A percentile compares a stretch with the other conserved stretches of the same genome.
Conservation (phyloP, 2,797 vertebrate species). For the Avahi laniger region DNA sequence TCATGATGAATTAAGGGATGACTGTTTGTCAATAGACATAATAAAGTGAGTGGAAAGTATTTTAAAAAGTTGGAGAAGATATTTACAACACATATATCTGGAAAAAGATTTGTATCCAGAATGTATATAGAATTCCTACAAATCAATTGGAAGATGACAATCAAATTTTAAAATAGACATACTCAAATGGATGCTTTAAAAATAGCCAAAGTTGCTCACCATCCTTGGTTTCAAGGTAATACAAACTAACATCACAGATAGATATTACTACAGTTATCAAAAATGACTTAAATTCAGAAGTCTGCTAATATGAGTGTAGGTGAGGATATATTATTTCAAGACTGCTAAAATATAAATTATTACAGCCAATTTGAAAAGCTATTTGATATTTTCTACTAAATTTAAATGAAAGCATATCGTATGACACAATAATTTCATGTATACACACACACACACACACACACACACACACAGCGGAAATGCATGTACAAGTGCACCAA, state of each 20-base stretch:
- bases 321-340: neutral
- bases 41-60: neutral
- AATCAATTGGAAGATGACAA: neutral
- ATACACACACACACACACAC: fast-evolving
- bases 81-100: neutral
- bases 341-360: neutral
- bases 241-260: neutral
- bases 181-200: neutral
- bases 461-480: neutral
- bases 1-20: neutral
- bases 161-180: neutral
- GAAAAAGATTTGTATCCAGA: neutral
- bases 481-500: neutral
- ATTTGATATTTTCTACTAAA: neutral
- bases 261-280: neutral
- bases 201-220: neutral
- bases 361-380: neutral
- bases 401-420: neutral
- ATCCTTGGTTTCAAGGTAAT: neutral
- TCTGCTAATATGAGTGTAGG: neutral
- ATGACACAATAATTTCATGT: neutral
- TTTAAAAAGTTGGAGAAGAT: neutral
- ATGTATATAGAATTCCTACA: neutral
- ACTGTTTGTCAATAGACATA: neutral
- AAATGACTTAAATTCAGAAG: neutral